phyloP scores from a whole-genome alignment of 2,888 invertebrate genomes.

The Trissolcus brochymenae region DNA sequence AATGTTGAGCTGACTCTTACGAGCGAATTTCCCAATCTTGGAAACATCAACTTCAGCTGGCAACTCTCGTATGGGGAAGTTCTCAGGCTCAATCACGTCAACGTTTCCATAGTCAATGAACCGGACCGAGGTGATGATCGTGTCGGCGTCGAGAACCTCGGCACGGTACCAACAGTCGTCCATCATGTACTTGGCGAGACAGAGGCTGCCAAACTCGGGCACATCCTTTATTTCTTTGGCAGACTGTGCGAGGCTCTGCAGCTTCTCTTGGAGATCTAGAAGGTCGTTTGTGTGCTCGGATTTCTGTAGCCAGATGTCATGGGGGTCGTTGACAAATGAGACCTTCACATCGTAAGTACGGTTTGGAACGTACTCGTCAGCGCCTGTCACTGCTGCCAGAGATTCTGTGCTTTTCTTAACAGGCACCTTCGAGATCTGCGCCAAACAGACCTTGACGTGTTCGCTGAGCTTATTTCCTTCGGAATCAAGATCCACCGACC shows the following conservation, averaged over 20 bases:
- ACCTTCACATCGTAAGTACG: background rate
- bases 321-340: slow-evolving; percentile 81
- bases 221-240: slow-evolving; percentile 78
- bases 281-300: slow-evolving; percentile 78
- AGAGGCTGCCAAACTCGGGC: slow-evolving; percentile 81
- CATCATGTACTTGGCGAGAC: slow-evolving; percentile 87
- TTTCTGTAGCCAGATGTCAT: slow-evolving; percentile 86
- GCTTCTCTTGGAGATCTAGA: slow-evolving; percentile 80
- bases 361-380: background rate
- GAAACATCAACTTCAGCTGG: slow-evolving; percentile 77
- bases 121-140: slow-evolving; percentile 85
- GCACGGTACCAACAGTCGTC: slow-evolving; percentile 96
- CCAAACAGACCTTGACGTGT: background rate
- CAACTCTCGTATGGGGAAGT: slow-evolving; percentile 80
- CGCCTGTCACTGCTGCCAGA: background rate
- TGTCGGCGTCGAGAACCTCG: slow-evolving; percentile 87
- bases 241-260: slow-evolving; percentile 78
- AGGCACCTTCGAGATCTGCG: too few species aligned
- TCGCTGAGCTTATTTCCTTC: slow-evolving; percentile 78
- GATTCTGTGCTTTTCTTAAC: background rate
- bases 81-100: slow-evolving; percentile 83
- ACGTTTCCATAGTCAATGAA: slow-evolving; percentile 89
- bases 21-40: background rate
- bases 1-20: slow-evolving; percentile 62
- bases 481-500: slow-evolving; percentile 79